Base-by-base conservation (phyloP, 2,888 invertebrate species). In the Phortica magna region DNA sequence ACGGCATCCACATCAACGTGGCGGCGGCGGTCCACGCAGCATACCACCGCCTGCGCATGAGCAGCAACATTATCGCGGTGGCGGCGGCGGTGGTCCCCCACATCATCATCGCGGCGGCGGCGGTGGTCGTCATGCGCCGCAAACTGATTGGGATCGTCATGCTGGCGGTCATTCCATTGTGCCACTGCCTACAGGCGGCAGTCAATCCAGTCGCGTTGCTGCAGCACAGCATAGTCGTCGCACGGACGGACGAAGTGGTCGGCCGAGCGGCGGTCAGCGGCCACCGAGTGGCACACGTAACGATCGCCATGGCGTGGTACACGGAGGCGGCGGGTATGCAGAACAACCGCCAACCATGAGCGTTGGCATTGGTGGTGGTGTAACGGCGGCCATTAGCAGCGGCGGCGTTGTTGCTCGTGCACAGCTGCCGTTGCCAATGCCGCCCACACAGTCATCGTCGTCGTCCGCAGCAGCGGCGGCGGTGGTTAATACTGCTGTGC, bases 1-100 rank as follows among this genome's bases (percentile, higher is more conserved):
- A 92, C 92, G 93, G 77, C 92, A 93, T 89, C 91, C 91, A 7
- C 88, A 91, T 81, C 89, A 88, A 67, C 87, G 89, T 5, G 86
- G 89, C 7, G 85, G 84, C 89, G 90, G 86, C 72, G 91, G 92
- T 59, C 92, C 92, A 81, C 88, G 92, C 64, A 92, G 92, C 82
- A 91, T 92, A 90, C 93, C 93, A 80, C 93, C 93, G 88, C 93
- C 93, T 31, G 92, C 92, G 64, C 92, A 93, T 72, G 93, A 92
- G 79, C 90, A 92, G 14, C 85, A 85, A 65, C 88, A 88, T 22
- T 86, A 88, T 82, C 82, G 91, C 43, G 77, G 84, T 19, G 82
- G 78, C 73, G 88, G 75, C 39, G 78, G 78, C 0, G 76, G 76
- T 7, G 77, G 39, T 9, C 77, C 71, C 55, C 86, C 73, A 22